phyloP scores from a whole-genome alignment of 2,888 invertebrate species.

The Homarus gammarus region DNA sequence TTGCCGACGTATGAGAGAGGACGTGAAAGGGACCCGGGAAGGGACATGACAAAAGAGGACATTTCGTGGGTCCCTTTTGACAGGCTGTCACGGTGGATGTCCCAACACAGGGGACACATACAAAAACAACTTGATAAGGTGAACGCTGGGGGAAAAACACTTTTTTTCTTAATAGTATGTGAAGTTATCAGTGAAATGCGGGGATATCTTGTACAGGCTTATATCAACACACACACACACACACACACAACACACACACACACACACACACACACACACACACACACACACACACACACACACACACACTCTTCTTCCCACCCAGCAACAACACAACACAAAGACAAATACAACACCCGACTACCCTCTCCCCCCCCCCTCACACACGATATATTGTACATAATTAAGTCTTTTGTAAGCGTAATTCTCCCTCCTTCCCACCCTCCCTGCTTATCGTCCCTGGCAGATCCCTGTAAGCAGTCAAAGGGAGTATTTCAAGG shows the following conservation, averaged over 20 bases:
- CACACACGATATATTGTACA: no score
- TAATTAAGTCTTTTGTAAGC: neutral
- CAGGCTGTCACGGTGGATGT: neutral
- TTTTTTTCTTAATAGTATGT: no score
- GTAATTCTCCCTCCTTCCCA: neutral
- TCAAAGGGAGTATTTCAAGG: neutral
- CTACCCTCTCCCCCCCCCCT: no score
- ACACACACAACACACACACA: neutral
- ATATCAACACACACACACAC: neutral
- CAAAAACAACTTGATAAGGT: neutral
- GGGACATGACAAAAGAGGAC: slow-evolving; percentile 15
- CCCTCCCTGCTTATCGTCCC: neutral
- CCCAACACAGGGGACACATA: neutral
- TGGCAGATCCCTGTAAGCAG: neutral
- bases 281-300: slow-evolving; percentile 28
- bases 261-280: slow-evolving; percentile 5
- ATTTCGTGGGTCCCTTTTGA: neutral
- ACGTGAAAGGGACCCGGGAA: neutral
- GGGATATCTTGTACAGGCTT: no score
- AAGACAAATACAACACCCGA: no score
- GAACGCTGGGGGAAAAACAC: no score
- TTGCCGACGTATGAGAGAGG: neutral
- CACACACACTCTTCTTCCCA: slow-evolving; percentile 12
- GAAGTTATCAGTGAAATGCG: no score
- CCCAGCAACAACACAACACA: no score